A percentile compares a stretch with the other conserved stretches of the same genome.
phyloP scores from a whole-genome alignment of 1,140 invertebrate species.

The Leptopilina clavipes region DNA sequence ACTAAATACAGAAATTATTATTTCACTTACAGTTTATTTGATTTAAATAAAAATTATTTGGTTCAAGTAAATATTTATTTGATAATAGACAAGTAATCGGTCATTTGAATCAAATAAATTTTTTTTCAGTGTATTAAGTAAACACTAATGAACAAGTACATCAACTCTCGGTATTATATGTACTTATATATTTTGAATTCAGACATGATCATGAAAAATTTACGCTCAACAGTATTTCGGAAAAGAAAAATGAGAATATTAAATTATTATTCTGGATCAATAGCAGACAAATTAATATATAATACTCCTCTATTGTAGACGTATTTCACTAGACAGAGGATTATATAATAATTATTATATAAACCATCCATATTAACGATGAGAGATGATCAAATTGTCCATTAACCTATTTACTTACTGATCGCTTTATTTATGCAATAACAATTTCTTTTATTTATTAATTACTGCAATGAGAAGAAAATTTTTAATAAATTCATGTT shows the following conservation, averaged over 20 bases:
- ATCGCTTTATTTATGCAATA: neutral
- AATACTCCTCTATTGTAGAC: neutral
- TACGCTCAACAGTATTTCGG: neutral
- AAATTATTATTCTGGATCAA: neutral
- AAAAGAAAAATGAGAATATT: conserved; percentile 20
- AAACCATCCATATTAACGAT: neutral
- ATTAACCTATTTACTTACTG: conserved; percentile 13
- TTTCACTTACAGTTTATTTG: too few species aligned
- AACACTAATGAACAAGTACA: conserved; percentile 6
- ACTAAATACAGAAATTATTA: too few species aligned
- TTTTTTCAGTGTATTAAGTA: too few species aligned
- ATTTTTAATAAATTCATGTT: neutral
- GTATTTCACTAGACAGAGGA: conserved; percentile 4
- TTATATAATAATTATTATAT: conserved; percentile 5
- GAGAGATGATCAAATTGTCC: neutral
- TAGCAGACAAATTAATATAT: conserved; percentile 16
- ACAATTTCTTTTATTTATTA: conserved; percentile 6
- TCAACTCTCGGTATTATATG: neutral
- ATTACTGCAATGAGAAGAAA: neutral
- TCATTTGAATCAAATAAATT: too few species aligned
- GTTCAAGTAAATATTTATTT: too few species aligned
- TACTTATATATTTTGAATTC: conserved; percentile 4
- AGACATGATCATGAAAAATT: conserved; percentile 12
- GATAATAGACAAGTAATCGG: too few species aligned
- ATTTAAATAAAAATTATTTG: too few species aligned